Evolutionary conservation across 2,888 invertebrate genomes (phyloP).

Genomic region (Danaus chrysippus): DNA sequence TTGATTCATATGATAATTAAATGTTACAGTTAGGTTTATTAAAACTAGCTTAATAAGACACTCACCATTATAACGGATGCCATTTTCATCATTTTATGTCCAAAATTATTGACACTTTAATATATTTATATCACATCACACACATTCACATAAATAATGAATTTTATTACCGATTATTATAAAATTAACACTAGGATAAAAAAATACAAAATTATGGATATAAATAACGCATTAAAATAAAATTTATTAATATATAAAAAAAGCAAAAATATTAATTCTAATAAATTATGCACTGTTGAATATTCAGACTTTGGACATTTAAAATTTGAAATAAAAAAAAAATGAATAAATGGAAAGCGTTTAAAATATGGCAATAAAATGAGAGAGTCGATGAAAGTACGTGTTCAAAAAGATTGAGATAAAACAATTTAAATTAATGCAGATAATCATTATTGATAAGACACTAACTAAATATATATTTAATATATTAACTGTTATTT

Average conservation of each 20-base stretch:
- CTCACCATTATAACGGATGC: slow-evolving; percentile 47
- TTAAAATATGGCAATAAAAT: slow-evolving; percentile 2
- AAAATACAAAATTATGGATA: too few species aligned
- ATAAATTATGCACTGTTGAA: too few species aligned
- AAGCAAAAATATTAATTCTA: too few species aligned
- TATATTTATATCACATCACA: slow-evolving; percentile 33
- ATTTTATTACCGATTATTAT: background rate
- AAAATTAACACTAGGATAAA: background rate
- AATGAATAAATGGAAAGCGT: slow-evolving; percentile 1
- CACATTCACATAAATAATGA: slow-evolving; percentile 2
- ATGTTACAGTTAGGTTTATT: too few species aligned
- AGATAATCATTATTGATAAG: background rate
- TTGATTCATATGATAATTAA: too few species aligned
- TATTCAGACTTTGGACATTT: too few species aligned
- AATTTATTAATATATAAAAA: too few species aligned
- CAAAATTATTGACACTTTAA: slow-evolving; percentile 8
- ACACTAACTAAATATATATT: background rate
- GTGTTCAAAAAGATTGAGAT: background rate
- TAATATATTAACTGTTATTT: background rate
- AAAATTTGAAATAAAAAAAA: too few species aligned
- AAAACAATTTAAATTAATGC: slow-evolving; percentile 2
- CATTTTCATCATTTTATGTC: slow-evolving; percentile 46
- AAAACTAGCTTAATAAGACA: background rate
- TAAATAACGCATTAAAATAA: too few species aligned
- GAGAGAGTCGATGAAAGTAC: slow-evolving; percentile 4